These are phyloP conservation scores for Galeruca laticollis DNA, from an alignment of 2,888 invertebrate genomes.

Conservation along the genomic window DNA sequence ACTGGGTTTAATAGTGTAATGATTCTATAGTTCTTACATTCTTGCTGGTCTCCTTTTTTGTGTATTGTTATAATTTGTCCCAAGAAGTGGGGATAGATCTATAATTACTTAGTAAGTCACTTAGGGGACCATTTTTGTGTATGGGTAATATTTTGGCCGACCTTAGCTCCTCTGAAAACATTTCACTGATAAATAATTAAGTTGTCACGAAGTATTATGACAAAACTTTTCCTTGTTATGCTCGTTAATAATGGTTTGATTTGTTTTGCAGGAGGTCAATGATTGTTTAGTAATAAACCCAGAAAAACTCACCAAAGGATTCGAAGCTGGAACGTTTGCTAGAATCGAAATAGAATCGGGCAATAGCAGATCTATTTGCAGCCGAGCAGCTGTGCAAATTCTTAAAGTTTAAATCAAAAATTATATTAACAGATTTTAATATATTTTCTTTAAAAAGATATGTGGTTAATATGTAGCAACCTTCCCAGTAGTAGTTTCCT, in stretches of 20 bases:
- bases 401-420: conserved; percentile 46
- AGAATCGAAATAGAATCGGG: conserved; percentile 70
- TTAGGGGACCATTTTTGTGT: too few relatives aligned
- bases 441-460: neutral
- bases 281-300: conserved; percentile 89
- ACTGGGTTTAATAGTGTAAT: too few relatives aligned
- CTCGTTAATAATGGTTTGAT: neutral
- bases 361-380: conserved; percentile 46
- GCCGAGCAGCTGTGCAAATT: conserved; percentile 50
- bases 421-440: too few relatives aligned
- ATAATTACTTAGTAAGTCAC: too few relatives aligned
- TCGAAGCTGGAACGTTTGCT: conserved; percentile 82
- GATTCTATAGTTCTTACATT: too few relatives aligned
- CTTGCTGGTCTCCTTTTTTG: too few relatives aligned
- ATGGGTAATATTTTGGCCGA: too few relatives aligned
- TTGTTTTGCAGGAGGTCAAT: conserved; percentile 77
- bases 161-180: too few relatives aligned
- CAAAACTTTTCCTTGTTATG: neutral
- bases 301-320: conserved; percentile 82
- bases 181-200: too few relatives aligned
- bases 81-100: too few relatives aligned
- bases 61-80: too few relatives aligned
- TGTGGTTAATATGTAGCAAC: neutral
- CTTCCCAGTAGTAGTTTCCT: too few relatives aligned
- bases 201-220: neutral